phyloP scores from a whole-genome alignment of 2,797 vertebrate species.

The Parambassis ranga region DNA sequence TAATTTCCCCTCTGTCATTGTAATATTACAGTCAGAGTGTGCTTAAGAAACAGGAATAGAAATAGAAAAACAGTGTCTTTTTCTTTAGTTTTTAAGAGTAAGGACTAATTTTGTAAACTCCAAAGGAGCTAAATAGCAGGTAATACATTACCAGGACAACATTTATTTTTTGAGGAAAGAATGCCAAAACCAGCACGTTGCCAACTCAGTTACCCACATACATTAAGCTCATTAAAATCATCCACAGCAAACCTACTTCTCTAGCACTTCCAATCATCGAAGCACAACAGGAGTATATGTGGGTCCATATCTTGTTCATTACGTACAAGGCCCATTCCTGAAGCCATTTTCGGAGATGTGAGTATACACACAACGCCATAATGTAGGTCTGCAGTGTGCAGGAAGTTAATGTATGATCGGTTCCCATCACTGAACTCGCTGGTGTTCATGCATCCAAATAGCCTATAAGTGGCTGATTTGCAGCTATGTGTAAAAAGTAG shows the following conservation, averaged over 20 bases:
- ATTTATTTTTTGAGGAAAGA: no score
- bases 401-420: constrained; percentile 31
- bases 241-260: no score
- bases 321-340: background rate
- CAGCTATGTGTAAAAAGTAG: constrained; percentile 36
- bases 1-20: background rate
- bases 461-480: constrained; percentile 53
- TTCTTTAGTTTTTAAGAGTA: no score
- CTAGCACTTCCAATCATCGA: no score
- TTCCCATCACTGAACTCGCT: constrained; percentile 27
- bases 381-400: background rate
- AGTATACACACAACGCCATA: background rate
- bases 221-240: no score
- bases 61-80: background rate
- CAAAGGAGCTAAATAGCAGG: no score
- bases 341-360: constrained; percentile 6
- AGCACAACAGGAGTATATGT: background rate
- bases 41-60: background rate
- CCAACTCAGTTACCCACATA: no score
- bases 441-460: constrained; percentile 44
- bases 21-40: background rate
- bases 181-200: no score
- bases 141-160: no score
- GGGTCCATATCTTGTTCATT: background rate
- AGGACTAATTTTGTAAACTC: no score